Evolutionary conservation across 2,113 vertebrate species (phyloP), one percentile per base, ranked within the genome.

Genomic region (Athene cunicularia): DNA sequence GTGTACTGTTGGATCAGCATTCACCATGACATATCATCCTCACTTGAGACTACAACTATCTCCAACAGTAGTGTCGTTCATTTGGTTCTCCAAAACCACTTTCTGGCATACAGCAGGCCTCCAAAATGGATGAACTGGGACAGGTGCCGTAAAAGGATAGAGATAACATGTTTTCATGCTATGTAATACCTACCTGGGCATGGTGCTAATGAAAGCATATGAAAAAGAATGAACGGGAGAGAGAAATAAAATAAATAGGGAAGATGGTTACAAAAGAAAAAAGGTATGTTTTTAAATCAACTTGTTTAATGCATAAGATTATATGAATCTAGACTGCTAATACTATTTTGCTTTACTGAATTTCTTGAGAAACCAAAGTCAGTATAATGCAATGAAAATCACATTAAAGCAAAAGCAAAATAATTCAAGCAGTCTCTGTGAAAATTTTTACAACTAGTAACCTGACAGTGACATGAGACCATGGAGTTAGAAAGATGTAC

Each of bases 111-210:
- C 45, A 87, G 91, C 84, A 96, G 56, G 85, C 79, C 88, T 92
- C 63, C 89, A 93, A 80, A 93, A 85, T 81, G 67, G 84, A 79
- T 67, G 68, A 92, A 86, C 74, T 95, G 80, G 79, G 72, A 97
- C 82, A 92, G 86, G 90, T 92, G 96, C 74, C 89, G 89, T n/a
- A 58, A 52, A 39, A 87, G 66, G 59, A 83, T 39, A 85, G 79
- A 88, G 88, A 95, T 76, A 89, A 90, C 14, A 18, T 39, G 52
- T 68, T 92, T 41, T 84, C 97, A 97, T 98, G 98, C 98, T 58
- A 3, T 77, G 82, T 67, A 58, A 97, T 98, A 99, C 98, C 98
- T 98, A 99, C 98, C 98, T 98, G 98, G 98, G 98, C 97, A 99
- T 95, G 96, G 98, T 98, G 93, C 98, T 99, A 98, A 79, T 67